Evolutionary conservation across 1,140 invertebrate genomes (phyloP), one percentile per base, ranked within the genome.

Genomic region (Centruroides sculpturatus): DNA sequence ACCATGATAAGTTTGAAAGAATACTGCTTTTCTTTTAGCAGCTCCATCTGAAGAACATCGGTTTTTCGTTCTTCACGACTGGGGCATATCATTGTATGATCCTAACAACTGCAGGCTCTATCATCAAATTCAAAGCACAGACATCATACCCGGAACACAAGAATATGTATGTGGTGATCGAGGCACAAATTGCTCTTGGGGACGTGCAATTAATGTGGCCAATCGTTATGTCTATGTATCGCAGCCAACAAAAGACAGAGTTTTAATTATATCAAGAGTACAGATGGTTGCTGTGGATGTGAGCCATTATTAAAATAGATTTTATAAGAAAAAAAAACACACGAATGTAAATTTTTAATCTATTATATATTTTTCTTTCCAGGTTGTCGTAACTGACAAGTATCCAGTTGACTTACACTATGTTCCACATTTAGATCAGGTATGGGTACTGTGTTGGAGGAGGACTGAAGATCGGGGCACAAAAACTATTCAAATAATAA

Each of bases 361-460:
- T 36, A 10, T 35, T 41, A 41, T 41, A 41, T 3, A 52, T 47
- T 56, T 58, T 12, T 58, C 57, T 50, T 36, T 48, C 11, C 69
- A 85, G 83, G 80, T 86, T 48, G 81, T 89, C 6, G 76, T 81
- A 10, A 87, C 86, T 7, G 85, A 87, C 69, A 83, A 83, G 69
- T 81, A 80, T 67, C 86, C 86, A 3, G 83, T 87, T 5, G 81
- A 84, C 59, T 70, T 89, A 4, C 78, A 82, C 67, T 87, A 87
- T 69, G 81, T 87, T 4, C 78, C 81, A 46, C 81, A 85, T 68
- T 70, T 87, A 58, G 86, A 88, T 70, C 85, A 89, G 73, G 82
- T 89, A 3, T 89, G 86, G 86, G 78, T 87, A 5, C 70, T 87
- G 41, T 87, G 86, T 70, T 87, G 85, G 83, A 77, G 82, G 35